Evolutionary conservation across 2,888 invertebrate genomes (phyloP).

Genomic region (Cosmia pyralina): DNA sequence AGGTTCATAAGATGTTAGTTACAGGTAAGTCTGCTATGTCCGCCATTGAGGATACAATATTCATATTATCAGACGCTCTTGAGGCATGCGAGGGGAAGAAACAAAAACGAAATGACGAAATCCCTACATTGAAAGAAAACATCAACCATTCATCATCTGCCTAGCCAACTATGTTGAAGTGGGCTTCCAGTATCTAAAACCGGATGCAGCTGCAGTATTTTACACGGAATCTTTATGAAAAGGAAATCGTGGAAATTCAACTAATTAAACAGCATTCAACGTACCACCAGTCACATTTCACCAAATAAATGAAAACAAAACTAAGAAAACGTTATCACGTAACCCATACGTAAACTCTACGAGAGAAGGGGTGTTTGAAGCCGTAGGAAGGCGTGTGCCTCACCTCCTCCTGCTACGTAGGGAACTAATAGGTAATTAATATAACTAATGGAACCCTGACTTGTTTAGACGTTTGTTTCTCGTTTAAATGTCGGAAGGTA

Average conservation of each 20-base stretch:
- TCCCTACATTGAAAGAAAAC: too few species aligned
- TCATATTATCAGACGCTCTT: too few species aligned
- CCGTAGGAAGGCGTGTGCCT: constrained; percentile 35
- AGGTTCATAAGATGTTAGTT: too few species aligned
- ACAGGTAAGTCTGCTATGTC: too few species aligned
- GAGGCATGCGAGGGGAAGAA: too few species aligned
- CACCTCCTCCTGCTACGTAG: constrained; percentile 43
- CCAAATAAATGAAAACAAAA: constrained; percentile 22
- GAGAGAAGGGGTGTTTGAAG: constrained; percentile 49
- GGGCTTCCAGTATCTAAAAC: too few species aligned
- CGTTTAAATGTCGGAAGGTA: constrained; percentile 9
- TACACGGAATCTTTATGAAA: not conserved
- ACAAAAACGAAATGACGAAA: too few species aligned
- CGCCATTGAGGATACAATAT: too few species aligned
- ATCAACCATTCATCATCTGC: too few species aligned
- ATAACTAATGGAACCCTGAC: constrained; percentile 41
- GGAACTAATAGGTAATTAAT: constrained; percentile 51
- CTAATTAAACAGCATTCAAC: constrained; percentile 16
- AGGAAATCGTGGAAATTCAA: not conserved
- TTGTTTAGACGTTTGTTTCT: not conserved
- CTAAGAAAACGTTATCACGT: constrained; percentile 14
- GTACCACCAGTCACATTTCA: constrained; percentile 29
- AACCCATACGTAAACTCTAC: too few species aligned
- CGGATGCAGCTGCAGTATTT: too few species aligned
- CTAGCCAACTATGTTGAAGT: too few species aligned